Percentiles rank a stretch among this genome's conserved stretches.
Evolutionary conservation across 2,797 vertebrate genomes (phyloP).

Genomic region (Muscicapa striata): DNA sequence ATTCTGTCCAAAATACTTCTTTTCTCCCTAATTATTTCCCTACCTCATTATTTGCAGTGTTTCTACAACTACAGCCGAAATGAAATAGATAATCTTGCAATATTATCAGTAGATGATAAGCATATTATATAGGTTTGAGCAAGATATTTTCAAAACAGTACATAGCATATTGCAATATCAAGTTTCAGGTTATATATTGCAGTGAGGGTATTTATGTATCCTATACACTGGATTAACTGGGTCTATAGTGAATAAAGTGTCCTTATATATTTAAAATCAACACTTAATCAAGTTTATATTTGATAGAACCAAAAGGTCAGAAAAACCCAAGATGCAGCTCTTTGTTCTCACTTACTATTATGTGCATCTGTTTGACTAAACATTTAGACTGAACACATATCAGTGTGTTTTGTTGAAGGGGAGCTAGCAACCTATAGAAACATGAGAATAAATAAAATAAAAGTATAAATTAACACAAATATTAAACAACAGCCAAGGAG

Average conservation of each 20-base stretch:
- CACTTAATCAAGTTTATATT: neutral
- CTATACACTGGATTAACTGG: neutral
- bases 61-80: neutral
- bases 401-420: neutral
- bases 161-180: neutral
- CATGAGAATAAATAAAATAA: neutral
- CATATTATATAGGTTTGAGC: neutral
- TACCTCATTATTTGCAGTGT: neutral
- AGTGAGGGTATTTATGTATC: neutral
- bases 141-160: neutral
- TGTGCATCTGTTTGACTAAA: neutral
- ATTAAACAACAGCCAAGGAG: neutral
- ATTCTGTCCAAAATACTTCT: slow-evolving; percentile 32
- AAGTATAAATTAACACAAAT: neutral
- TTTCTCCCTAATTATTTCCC: slow-evolving; percentile 44
- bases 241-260: neutral
- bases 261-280: neutral
- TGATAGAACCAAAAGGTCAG: neutral
- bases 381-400: neutral
- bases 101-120: neutral
- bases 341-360: neutral
- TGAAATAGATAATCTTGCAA: neutral
- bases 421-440: neutral
- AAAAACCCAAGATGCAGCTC: neutral
- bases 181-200: neutral